These are phyloP conservation scores for Trachurus trachurus DNA, from an alignment of 2,797 vertebrate genomes.

Conservation along the genomic window DNA sequence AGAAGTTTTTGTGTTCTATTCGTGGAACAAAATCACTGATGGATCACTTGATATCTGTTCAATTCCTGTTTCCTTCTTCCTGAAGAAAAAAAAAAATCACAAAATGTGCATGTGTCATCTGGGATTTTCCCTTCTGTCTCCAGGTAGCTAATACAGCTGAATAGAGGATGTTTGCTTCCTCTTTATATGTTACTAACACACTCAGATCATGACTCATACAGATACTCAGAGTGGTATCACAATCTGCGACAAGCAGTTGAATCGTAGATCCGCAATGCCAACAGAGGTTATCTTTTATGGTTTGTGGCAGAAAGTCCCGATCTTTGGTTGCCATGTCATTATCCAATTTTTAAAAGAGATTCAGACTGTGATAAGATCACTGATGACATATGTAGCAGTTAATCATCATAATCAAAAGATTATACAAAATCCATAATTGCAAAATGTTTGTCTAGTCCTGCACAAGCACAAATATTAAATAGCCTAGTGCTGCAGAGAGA, in stretches of 20 bases:
- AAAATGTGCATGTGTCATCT: not conserved
- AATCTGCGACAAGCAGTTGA: conserved; percentile 2
- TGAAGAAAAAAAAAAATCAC: not conserved
- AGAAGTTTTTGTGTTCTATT: not conserved
- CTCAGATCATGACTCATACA: conserved; percentile 54
- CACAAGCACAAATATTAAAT: conserved; percentile 20
- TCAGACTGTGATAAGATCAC: not conserved
- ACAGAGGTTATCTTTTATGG: not conserved
- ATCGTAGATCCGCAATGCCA: not conserved
- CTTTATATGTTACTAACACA: conserved; percentile 47
- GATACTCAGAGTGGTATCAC: not conserved
- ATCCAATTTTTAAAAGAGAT: not conserved
- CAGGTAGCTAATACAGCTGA: conserved; percentile 42
- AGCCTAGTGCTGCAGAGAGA: conserved; percentile 5
- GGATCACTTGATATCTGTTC: not conserved
- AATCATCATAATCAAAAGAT: not conserved
- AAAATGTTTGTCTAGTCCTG: conserved; percentile 23
- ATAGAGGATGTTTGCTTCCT: conserved; percentile 59
- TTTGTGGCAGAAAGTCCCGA: conserved; percentile 29
- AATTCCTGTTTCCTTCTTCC: conserved; percentile 64
- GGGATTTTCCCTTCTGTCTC: conserved; percentile 56
- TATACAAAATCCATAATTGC: conserved; percentile 36
- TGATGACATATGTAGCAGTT: conserved; percentile 27
- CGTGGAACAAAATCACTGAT: conserved; percentile 9
- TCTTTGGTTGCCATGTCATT: not conserved